Evolutionary conservation across 2,888 invertebrate species (phyloP), one percentile per base, ranked within the genome.

Genomic region (Dendrolimus pini): DNA sequence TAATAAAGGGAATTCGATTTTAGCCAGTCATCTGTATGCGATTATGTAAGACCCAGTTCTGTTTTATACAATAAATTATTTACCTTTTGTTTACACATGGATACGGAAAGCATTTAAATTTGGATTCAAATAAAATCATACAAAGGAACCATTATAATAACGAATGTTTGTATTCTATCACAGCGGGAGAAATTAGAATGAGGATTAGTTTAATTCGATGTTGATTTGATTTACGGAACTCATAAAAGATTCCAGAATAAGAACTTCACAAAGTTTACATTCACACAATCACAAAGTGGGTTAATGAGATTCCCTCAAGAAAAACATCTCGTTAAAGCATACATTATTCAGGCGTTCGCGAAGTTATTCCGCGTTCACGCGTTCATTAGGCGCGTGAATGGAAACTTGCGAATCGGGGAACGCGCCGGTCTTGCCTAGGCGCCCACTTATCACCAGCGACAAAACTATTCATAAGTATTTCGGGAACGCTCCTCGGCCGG

Each of bases 261-360:
- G 82, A 85, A 85, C 78, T 87, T 86, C 75, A 75, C 77, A 79
- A 85, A 86, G 82, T 85, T 86, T 85, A 85, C 84, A 88, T 86
- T 87, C 85, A 82, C 82, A 88, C 83, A 89, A 86, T 86, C 86
- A 84, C 81, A 86, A 89, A 86, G 83, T 89, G 83, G 89, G 90
- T 85, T 89, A 90, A 90, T 88, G 88, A 85, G 87, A 90, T 90
- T 89, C 89, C 76, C 77, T 83, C 82, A 89, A 90, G 90, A 89
- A 90, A 90, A 90, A 89, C 90, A 90, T 89, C 89, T 90, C 88
- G 87, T 89, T 90, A 89, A 83, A 86, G 79, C 87, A 89, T 89
- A 89, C 89, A 89, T 90, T 87, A 90, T 90, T 89, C 89, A 89
- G 83, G 85, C 85, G 85, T 82, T 83, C 77, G 80, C 80, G 75